These are phyloP conservation scores for Lepilemur septentrionalis DNA, from an alignment of 2,797 vertebrate species.

Conservation along the genomic window DNA sequence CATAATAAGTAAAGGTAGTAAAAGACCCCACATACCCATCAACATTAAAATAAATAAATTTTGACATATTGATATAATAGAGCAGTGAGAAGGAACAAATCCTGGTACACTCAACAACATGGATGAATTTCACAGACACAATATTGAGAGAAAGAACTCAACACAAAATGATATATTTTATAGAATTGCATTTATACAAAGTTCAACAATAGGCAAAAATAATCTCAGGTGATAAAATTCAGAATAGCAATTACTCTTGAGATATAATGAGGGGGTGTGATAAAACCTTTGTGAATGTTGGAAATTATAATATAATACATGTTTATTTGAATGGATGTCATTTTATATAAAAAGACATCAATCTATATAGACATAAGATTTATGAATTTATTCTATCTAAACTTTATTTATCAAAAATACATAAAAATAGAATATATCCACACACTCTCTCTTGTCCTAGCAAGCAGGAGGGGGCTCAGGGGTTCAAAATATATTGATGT, in stretches of 20 bases:
- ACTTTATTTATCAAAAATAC: neutral
- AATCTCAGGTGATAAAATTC: neutral
- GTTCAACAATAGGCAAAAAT: neutral
- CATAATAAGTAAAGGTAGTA: neutral
- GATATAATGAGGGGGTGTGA: neutral
- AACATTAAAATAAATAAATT: neutral
- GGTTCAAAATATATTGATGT: neutral
- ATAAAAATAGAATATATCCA: neutral
- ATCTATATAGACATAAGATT: neutral
- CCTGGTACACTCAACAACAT: neutral
- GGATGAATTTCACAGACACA: neutral
- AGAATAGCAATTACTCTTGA: neutral
- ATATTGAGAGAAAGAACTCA: neutral
- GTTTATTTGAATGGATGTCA: neutral
- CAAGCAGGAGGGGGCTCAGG: neutral
- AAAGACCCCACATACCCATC: neutral
- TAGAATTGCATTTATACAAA: neutral
- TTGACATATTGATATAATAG: neutral
- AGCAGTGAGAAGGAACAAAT: neutral
- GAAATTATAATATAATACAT: neutral
- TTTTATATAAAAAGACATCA: neutral
- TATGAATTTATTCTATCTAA: neutral
- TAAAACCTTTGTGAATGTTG: neutral
- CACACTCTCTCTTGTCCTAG: neutral
- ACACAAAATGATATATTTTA: neutral